Evolutionary conservation across 2,113 vertebrate genomes (phyloP).

Genomic region (Pomatostomus ruficeps): DNA sequence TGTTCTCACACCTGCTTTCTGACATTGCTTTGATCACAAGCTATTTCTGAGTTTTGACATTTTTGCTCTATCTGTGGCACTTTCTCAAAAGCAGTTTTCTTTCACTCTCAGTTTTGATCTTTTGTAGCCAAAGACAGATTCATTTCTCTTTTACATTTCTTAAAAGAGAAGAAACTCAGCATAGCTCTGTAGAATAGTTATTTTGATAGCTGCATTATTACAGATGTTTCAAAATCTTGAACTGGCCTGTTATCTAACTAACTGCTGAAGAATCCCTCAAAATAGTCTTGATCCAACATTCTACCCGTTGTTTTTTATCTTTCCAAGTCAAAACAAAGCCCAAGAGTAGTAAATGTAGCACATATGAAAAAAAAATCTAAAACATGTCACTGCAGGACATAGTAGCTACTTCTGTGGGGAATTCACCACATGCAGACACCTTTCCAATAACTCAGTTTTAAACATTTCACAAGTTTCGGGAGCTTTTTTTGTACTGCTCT

Average conservation of each 20-base stretch:
- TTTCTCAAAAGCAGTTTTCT: not conserved
- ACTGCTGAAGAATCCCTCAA: not conserved
- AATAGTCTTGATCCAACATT: not conserved
- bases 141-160: not conserved
- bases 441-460: not conserved
- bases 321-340: not conserved
- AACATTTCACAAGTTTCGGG: not conserved
- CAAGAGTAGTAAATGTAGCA: not conserved
- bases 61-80: not conserved
- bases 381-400: not conserved
- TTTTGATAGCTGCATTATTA: not conserved
- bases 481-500: not conserved
- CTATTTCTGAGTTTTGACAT: not conserved
- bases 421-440: not conserved
- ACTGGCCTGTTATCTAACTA: not conserved
- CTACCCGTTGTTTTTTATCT: not conserved
- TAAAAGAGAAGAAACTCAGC: not conserved
- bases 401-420: not conserved
- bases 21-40: not conserved
- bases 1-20: not conserved
- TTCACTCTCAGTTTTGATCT: not conserved
- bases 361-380: not conserved
- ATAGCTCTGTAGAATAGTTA: not conserved
- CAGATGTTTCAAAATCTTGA: not conserved
- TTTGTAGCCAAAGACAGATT: not conserved